A percentile compares a stretch with the other conserved stretches of the same genome.
Conservation (phyloP, 37 sponge, comb jelly and placozoan species). For the Spongia lamella region DNA sequence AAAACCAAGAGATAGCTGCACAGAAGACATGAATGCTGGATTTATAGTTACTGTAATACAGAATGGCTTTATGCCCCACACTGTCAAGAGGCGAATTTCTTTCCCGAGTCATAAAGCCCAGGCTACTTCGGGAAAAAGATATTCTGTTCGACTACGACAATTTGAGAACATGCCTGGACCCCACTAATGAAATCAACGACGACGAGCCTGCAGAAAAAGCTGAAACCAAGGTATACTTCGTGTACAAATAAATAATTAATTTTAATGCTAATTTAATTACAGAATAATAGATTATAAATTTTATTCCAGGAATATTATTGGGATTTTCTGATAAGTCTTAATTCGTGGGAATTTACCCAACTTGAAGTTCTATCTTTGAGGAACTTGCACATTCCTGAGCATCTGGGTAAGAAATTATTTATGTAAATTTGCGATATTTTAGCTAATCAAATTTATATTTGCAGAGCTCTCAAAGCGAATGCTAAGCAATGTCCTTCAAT, state of each 20-base stretch:
- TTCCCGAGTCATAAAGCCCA: too few relatives aligned
- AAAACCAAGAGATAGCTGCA: too few relatives aligned
- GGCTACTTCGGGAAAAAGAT: conserved; percentile 17
- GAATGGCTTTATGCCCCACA: too few relatives aligned
- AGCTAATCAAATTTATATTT: not conserved
- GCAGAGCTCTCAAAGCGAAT: conserved; percentile 7
- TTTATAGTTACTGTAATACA: too few relatives aligned
- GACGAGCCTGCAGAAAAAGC: not conserved
- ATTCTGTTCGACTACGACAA: conserved; percentile 45
- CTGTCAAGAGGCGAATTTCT: too few relatives aligned
- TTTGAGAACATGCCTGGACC: conserved; percentile 50
- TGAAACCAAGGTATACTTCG: not conserved
- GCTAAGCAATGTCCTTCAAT: conserved; percentile 31
- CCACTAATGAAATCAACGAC: conserved; percentile 1
- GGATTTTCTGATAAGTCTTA: conserved; percentile 6
- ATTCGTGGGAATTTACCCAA: conserved; percentile 5
- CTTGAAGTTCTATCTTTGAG: conserved; percentile 17
- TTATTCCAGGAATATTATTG: conserved; percentile 39
- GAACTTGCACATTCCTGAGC: conserved; percentile 4
- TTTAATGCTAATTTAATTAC: not conserved
- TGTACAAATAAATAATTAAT: not conserved
- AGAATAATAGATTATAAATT: conserved; percentile 1
- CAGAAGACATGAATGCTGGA: too few relatives aligned
- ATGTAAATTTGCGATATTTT: not conserved
- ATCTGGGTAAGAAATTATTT: not conserved